phyloP scores from a whole-genome alignment of 2,888 invertebrate species.

The Drosophila formosana region DNA sequence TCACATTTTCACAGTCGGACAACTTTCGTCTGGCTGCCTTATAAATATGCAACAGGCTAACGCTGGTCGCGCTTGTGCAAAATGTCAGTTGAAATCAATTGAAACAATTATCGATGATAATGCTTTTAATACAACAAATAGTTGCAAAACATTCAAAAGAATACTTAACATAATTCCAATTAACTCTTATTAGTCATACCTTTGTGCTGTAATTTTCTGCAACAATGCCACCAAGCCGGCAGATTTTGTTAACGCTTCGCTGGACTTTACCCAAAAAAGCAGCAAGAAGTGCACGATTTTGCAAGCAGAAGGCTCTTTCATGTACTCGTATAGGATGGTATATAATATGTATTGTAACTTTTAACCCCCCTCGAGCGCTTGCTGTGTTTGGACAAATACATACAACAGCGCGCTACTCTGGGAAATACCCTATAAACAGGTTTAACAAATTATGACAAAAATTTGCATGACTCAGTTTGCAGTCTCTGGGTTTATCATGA shows the following conservation, averaged over 20 bases:
- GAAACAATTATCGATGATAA: slow-evolving; percentile 23
- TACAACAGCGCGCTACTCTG: too few relatives aligned
- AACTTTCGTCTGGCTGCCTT: slow-evolving; percentile 40
- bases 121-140: slow-evolving; percentile 19
- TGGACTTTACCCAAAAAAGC: slow-evolving; percentile 25
- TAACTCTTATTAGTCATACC: slow-evolving; percentile 18
- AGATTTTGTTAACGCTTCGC: slow-evolving; percentile 42
- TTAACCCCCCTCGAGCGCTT: slow-evolving; percentile 10
- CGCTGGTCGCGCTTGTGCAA: slow-evolving; percentile 36
- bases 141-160: neutral
- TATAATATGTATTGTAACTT: neutral
- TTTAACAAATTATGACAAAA: neutral
- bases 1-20: slow-evolving; percentile 45
- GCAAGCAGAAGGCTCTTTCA: slow-evolving; percentile 1
- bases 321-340: neutral
- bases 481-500: neutral
- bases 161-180: neutral
- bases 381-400: neutral
- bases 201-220: slow-evolving; percentile 16
- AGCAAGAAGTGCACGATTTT: slow-evolving; percentile 8
- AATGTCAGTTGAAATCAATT: slow-evolving; percentile 23
- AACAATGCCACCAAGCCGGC: slow-evolving; percentile 3
- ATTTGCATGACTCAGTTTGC: neutral
- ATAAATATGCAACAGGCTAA: slow-evolving; percentile 61
- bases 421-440: slow-evolving; percentile 22